Evolutionary conservation across 1,140 invertebrate species (phyloP).

Genomic region (Brachionus paranguensis): DNA sequence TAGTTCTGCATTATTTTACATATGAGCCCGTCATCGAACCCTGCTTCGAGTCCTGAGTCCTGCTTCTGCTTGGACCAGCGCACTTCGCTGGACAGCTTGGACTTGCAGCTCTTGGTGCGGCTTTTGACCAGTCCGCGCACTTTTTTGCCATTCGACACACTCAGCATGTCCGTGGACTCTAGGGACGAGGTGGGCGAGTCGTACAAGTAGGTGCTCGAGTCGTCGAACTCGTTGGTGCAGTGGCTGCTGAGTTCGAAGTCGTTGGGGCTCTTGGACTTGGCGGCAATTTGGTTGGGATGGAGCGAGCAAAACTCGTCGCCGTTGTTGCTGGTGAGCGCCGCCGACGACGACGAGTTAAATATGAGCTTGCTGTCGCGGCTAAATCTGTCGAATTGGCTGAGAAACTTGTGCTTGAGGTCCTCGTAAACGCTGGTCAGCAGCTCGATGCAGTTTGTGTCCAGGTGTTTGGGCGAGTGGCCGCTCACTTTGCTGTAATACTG

Average conservation of each 20-base stretch:
- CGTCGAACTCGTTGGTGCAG: constrained; percentile 30
- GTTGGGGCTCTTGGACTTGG: neutral
- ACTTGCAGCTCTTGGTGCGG: neutral
- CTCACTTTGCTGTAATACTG: neutral
- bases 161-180: neutral
- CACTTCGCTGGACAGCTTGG: neutral
- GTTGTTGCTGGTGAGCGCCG: neutral
- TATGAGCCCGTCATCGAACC: constrained; percentile 16
- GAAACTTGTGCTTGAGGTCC: constrained; percentile 10
- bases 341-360: neutral
- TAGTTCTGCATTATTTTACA: constrained; percentile 39
- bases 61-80: neutral
- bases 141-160: neutral
- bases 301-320: neutral
- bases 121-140: neutral
- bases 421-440: neutral
- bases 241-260: constrained; percentile 18
- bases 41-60: neutral
- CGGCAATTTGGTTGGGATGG: neutral
- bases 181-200: constrained; percentile 24
- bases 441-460: neutral
- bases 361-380: neutral
- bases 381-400: constrained; percentile 20
- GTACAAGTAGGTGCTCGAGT: constrained; percentile 35
- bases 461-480: neutral